Conservation (phyloP, 2,113 vertebrate genomes). For the Capra hircus region DNA sequence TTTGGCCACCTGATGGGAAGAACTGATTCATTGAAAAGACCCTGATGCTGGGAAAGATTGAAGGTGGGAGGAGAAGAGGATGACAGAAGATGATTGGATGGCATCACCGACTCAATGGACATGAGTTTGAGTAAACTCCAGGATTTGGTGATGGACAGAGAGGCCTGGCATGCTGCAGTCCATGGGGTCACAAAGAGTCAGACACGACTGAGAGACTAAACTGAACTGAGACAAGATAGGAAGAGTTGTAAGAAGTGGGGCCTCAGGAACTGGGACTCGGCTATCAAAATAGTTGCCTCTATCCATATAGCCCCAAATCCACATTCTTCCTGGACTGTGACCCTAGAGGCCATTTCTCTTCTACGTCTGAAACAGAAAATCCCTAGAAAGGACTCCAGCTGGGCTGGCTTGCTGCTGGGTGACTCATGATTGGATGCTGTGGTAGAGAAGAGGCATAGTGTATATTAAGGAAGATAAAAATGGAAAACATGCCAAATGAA, state of each 20-base stretch:
- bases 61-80: background rate
- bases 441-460: background rate
- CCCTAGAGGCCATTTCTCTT: background rate
- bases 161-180: background rate
- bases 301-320: background rate
- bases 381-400: background rate
- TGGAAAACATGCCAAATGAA: background rate
- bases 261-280: background rate
- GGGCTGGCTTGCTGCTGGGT: background rate
- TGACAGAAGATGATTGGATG: background rate
- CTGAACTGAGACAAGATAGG: background rate
- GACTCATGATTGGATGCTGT: background rate
- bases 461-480: background rate
- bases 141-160: background rate
- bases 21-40: background rate
- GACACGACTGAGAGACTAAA: background rate
- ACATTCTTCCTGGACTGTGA: background rate
- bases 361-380: background rate
- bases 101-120: background rate
- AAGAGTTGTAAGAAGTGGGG: background rate
- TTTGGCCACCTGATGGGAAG: background rate
- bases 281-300: background rate
- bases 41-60: background rate
- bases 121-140: background rate
- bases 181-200: background rate